phyloP scores from a whole-genome alignment of 2,888 invertebrate species.

The Rhodophaea formosa region DNA sequence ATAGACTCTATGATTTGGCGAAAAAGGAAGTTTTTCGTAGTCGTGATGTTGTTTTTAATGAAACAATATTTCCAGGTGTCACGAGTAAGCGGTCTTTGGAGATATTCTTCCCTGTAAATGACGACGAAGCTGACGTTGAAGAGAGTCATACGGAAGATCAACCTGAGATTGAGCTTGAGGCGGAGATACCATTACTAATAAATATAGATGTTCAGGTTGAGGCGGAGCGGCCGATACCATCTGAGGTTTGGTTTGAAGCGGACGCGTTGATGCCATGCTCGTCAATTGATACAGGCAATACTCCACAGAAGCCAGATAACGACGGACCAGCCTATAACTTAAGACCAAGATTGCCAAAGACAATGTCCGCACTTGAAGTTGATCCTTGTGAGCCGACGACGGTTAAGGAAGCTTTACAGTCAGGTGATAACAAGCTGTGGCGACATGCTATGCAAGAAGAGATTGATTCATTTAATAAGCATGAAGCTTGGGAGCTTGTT shows the following conservation, averaged over 20 bases:
- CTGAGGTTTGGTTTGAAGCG: too few species aligned
- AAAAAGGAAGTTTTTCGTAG: too few species aligned
- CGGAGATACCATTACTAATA: not conserved
- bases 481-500: not conserved
- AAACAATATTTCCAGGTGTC: constrained; percentile 7
- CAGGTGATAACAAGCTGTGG: not conserved
- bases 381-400: too few species aligned
- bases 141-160: not conserved
- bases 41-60: constrained; percentile 8
- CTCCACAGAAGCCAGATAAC: not conserved
- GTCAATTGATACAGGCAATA: not conserved
- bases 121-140: too few species aligned
- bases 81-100: not conserved
- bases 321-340: constrained; percentile 1
- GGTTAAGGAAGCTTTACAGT: not conserved
- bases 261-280: not conserved
- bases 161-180: not conserved
- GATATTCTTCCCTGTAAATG: not conserved
- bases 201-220: not conserved
- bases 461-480: not conserved
- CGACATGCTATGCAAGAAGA: not conserved
- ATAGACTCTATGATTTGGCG: too few species aligned
- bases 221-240: not conserved
- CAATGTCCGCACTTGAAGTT: not conserved
- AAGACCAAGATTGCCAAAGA: not conserved